Conservation (phyloP, 2,113 vertebrate genomes). For the Grus americana region DNA sequence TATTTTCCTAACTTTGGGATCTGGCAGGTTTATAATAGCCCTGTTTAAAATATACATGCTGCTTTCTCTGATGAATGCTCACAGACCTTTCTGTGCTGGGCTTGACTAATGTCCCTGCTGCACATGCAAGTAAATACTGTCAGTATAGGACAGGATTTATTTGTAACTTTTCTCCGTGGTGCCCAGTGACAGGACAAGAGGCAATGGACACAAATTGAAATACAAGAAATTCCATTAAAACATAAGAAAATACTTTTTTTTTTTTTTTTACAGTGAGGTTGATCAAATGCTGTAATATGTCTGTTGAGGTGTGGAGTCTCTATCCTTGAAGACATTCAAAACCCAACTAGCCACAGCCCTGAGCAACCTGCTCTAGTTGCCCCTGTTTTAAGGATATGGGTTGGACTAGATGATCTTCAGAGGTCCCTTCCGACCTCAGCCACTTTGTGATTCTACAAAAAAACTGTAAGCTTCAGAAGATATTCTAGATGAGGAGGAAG, state of each 20-base stretch:
- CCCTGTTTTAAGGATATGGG: background rate
- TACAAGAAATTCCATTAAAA: background rate
- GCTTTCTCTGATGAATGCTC: background rate
- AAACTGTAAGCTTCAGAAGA: background rate
- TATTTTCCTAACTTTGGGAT: background rate
- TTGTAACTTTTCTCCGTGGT: rapidly evolving
- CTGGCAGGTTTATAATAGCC: background rate
- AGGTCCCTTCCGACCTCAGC: background rate
- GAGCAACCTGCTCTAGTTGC: background rate
- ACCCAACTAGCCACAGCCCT: background rate
- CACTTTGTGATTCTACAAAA: background rate
- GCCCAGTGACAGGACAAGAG: background rate
- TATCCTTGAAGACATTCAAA: background rate
- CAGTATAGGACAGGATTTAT: background rate
- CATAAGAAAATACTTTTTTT: background rate
- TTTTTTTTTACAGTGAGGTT: background rate
- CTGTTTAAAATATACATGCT: background rate
- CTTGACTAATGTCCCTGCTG: background rate
- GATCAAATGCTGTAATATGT: background rate
- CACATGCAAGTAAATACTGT: background rate
- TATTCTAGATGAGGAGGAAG: background rate
- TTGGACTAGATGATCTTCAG: background rate
- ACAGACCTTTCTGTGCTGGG: background rate
- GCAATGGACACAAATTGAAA: background rate
- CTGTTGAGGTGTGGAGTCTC: background rate